Evolutionary conservation across 2,888 invertebrate species (phyloP), one percentile per base, ranked within the genome.

Genomic region (Calephelis perditalis): DNA sequence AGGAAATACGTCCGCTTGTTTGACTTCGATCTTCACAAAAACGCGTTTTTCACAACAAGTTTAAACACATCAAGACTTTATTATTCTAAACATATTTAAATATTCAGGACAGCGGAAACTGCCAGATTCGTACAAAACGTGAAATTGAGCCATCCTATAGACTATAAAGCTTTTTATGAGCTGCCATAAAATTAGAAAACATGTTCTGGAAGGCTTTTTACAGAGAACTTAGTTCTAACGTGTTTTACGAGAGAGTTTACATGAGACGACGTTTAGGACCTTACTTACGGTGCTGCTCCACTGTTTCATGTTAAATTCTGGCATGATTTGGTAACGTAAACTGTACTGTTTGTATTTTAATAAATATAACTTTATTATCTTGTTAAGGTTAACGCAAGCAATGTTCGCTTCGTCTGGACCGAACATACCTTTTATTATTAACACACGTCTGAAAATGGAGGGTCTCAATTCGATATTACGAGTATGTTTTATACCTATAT

Each of bases 191-290:
- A 49, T 49, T 49, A 49, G 49, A 26, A 15, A 49, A 49, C 49
- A 49, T 10, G 49, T 49, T 26, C 49, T 49, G 49, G 49, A 15
- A 49, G 49, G 49, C 49, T 49, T 49, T 49, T 49, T 49, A 49
- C 15, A 49, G 49, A 12, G 49, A 26, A 49, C 49, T 49, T 49
- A 26, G 49, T 26, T 12, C 49, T 49, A 49, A 49, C 49, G 49
- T 15, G 15, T 26, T 49, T 49, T 49, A 49, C 5, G 49, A 49
- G 49, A 49, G 49, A 49, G 26, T 49, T 49, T 49, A 26, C 49
- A 49, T 7, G 15, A 26, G 15, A 7, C 26, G 26, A 49, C 26
- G 49, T 49, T 49, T 49, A 55, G 55, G 55, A 55, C 35, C 36
- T 36, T 55, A 36, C 35, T 36, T 9, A 37, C 37, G 26, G 7